phyloP scores from a whole-genome alignment of 2,113 vertebrate genomes.

The Formicarius rufipectus region DNA sequence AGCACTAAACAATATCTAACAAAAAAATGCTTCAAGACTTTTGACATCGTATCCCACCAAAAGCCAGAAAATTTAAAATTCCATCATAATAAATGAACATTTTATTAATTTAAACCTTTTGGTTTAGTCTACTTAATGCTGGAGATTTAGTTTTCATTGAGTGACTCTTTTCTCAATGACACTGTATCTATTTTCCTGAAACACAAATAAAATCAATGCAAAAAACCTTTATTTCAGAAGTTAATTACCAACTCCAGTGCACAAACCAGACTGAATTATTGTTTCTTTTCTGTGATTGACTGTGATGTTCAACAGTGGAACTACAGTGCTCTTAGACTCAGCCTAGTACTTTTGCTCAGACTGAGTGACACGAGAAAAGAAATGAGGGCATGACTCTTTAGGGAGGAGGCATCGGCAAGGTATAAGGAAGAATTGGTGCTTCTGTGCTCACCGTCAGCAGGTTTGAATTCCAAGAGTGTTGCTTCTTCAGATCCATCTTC shows the following conservation, averaged over 20 bases:
- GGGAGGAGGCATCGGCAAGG: neutral
- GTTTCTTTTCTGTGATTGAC: neutral
- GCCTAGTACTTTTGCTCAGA: neutral
- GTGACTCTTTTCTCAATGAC: neutral
- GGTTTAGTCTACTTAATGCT: neutral
- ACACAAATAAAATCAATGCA: neutral
- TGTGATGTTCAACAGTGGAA: neutral
- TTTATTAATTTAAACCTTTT: neutral
- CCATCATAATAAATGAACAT: neutral
- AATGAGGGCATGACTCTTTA: neutral
- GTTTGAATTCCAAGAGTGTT: slow-evolving; percentile 71
- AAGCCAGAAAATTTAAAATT: neutral
- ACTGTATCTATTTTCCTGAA: neutral
- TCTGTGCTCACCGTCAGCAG: slow-evolving; percentile 76
- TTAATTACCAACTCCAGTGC: neutral
- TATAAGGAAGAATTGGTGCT: neutral
- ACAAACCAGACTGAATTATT: neutral
- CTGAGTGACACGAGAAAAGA: fast-evolving
- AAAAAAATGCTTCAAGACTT: neutral
- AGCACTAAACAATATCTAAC: neutral
- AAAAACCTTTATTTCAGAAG: neutral
- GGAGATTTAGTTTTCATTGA: neutral
- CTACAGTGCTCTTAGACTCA: neutral
- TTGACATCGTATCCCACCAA: neutral
- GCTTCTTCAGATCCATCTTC: slow-evolving; percentile 70